Percentiles rank a stretch among this genome's conserved stretches.
Conservation (phyloP, 1,140 invertebrate species). For the Patella vulgata region DNA sequence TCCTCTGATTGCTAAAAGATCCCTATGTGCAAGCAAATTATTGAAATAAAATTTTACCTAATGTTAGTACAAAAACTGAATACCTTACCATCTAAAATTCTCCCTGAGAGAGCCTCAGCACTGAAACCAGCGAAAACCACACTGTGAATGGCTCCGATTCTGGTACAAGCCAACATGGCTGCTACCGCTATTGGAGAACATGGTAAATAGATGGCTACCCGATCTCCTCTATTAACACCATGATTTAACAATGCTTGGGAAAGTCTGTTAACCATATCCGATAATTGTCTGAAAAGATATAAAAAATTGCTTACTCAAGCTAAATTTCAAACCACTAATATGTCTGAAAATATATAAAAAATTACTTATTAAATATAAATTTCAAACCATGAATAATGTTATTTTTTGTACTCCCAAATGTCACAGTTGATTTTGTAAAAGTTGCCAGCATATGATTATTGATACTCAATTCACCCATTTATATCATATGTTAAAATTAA, state of each 20-base stretch:
- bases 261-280: constrained; percentile 65
- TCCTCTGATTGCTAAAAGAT: too few species aligned
- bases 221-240: constrained; percentile 69
- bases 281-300: constrained; percentile 52
- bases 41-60: too few species aligned
- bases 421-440: too few species aligned
- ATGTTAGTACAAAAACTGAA: too few species aligned
- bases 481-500: too few species aligned
- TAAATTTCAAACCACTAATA: not conserved
- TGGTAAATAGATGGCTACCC: constrained; percentile 71
- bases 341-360: too few species aligned
- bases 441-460: too few species aligned
- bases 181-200: constrained; percentile 67
- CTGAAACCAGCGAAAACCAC: constrained; percentile 75
- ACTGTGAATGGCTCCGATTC: constrained; percentile 71
- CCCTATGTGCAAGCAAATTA: too few species aligned
- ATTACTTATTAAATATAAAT: too few species aligned
- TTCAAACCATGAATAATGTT: not conserved
- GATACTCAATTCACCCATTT: too few species aligned
- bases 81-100: constrained; percentile 69
- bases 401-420: too few species aligned
- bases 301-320: too few species aligned
- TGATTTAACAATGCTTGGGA: constrained; percentile 66
- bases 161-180: constrained; percentile 69
- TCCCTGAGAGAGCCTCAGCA: constrained; percentile 69